phyloP scores from a whole-genome alignment of 2,113 vertebrate species.

The Galemys pyrenaicus region DNA sequence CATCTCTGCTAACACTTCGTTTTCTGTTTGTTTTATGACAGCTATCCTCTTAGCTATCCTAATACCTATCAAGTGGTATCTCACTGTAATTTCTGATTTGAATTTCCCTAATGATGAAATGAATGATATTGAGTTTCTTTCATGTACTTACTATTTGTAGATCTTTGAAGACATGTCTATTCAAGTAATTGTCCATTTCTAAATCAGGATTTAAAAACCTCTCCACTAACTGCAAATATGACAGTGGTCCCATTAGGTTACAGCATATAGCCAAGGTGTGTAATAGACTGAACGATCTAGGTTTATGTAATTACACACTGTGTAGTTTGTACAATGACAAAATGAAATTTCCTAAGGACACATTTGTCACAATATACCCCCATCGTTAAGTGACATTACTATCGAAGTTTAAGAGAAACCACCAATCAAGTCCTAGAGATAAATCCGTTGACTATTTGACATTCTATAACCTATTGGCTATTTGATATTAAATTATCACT shows the following conservation, averaged over 20 bases:
- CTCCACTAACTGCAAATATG: not conserved
- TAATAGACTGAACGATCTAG: not conserved
- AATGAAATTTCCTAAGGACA: no score
- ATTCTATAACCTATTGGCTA: not conserved
- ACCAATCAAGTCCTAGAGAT: not conserved
- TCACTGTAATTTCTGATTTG: not conserved
- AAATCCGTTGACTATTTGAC: not conserved
- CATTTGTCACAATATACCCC: not conserved
- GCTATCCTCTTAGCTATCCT: not conserved
- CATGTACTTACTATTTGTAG: not conserved
- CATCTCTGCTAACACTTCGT: not conserved
- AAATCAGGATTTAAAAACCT: not conserved
- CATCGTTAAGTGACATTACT: not conserved
- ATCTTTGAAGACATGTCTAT: not conserved
- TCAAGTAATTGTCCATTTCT: not conserved
- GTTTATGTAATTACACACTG: not conserved
- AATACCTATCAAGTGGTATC: not conserved
- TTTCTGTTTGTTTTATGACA: not conserved
- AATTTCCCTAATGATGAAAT: no score
- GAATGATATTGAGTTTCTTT: no score
- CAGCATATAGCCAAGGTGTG: not conserved
- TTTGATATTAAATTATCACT: not conserved
- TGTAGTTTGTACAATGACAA: no score
- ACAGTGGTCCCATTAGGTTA: not conserved
- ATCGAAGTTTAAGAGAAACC: not conserved